phyloP scores from a whole-genome alignment of 2,113 vertebrate species.

The Pachyramphus minor region DNA sequence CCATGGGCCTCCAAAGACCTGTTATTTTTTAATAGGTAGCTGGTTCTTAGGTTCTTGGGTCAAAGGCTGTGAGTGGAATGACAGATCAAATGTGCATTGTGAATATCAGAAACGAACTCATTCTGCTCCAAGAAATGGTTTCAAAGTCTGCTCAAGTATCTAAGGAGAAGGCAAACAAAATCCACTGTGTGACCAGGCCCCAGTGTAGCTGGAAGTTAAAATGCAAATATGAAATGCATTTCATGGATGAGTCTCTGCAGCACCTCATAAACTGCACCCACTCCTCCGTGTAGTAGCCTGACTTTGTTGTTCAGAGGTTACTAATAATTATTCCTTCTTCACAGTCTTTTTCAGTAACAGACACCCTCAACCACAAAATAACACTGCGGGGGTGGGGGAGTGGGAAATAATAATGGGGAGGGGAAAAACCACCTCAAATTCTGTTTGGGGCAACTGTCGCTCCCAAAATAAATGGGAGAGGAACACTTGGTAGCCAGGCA shows the following conservation, averaged over 20 bases:
- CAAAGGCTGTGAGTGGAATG: rapidly evolving
- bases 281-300: neutral
- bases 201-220: neutral
- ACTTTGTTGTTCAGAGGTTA: neutral
- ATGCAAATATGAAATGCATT: neutral
- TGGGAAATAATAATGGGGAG: too few relatives aligned
- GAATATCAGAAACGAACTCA: neutral
- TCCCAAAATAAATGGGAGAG: neutral
- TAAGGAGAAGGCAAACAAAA: neutral
- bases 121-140: neutral
- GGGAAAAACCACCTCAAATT: neutral
- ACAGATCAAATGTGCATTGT: neutral
- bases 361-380: neutral
- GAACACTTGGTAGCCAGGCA: neutral
- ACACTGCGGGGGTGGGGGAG: neutral
- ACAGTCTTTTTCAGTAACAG: neutral
- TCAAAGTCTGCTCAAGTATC: neutral
- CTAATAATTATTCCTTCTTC: neutral
- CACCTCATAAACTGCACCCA: neutral
- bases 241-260: neutral
- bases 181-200: neutral
- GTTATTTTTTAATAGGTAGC: neutral
- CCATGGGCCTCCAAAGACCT: neutral
- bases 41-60: neutral
- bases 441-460: neutral